These are phyloP conservation scores for Drosophila anomalata DNA, from an alignment of 2,888 invertebrate species.

Conservation along the genomic window DNA sequence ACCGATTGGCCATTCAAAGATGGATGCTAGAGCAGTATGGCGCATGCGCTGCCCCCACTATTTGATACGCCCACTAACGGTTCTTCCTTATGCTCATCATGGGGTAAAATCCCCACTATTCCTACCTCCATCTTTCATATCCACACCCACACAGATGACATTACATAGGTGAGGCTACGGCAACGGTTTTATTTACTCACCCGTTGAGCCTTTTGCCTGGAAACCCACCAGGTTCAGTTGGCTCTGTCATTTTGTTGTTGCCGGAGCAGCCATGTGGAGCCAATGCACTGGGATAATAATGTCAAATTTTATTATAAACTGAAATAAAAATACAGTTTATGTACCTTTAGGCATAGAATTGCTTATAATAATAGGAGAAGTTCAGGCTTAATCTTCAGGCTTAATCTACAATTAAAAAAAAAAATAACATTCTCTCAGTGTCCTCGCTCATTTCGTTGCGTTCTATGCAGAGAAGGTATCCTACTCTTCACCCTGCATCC, in stretches of 20 bases:
- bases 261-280: conserved; percentile 11
- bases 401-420: too few relatives aligned
- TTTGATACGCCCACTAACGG: conserved; percentile 65
- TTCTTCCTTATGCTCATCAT: conserved; percentile 55
- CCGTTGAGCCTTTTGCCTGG: conserved; percentile 71
- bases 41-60: conserved; percentile 67
- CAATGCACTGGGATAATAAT: conserved; percentile 3
- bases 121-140: conserved; percentile 17
- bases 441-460: conserved; percentile 79
- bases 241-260: conserved; percentile 70
- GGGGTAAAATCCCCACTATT: conserved; percentile 33
- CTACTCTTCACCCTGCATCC: conserved; percentile 12
- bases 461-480: conserved; percentile 34
- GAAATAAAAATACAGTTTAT: neutral
- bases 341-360: neutral
- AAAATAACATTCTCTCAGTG: conserved; percentile 11
- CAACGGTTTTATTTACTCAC: conserved; percentile 64
- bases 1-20: conserved; percentile 63
- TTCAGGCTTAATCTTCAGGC: too few relatives aligned
- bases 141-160: conserved; percentile 24
- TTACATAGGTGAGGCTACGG: conserved; percentile 24
- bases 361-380: too few relatives aligned
- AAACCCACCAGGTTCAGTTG: conserved; percentile 44
- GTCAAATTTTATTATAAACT: too few relatives aligned
- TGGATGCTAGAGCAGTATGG: conserved; percentile 66